Evolutionary conservation across 2,888 invertebrate genomes (phyloP).

Genomic region (Spilarctia lutea): DNA sequence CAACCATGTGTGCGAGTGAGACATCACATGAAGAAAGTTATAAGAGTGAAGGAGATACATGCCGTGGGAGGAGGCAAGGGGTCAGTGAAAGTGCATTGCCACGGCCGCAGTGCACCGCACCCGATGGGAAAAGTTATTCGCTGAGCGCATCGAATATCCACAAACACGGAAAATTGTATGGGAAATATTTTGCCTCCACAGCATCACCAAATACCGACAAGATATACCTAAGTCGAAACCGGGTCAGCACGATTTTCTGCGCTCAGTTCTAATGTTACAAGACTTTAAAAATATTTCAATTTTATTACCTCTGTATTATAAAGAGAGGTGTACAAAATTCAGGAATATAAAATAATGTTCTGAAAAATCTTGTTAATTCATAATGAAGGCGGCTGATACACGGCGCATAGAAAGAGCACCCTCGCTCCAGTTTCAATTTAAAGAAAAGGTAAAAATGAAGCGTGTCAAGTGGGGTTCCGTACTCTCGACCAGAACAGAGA

Average conservation of each 20-base stretch:
- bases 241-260: slow-evolving; percentile 18
- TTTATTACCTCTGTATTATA: slow-evolving; percentile 21
- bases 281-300: slow-evolving; percentile 20
- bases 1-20: slow-evolving; percentile 73
- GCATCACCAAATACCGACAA: slow-evolving; percentile 32
- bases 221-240: slow-evolving; percentile 10
- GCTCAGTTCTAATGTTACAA: slow-evolving; percentile 28
- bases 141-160: slow-evolving; percentile 70
- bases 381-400: slow-evolving; percentile 68
- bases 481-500: slow-evolving; percentile 70
- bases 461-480: slow-evolving; percentile 82
- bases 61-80: slow-evolving; percentile 82
- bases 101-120: slow-evolving; percentile 79
- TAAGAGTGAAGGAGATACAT: slow-evolving; percentile 72
- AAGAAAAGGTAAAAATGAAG: slow-evolving; percentile 82
- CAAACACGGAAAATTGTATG: slow-evolving; percentile 69
- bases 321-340: slow-evolving; percentile 20
- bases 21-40: slow-evolving; percentile 69
- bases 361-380: slow-evolving; percentile 65
- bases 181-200: slow-evolving; percentile 55
- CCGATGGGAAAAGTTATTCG: slow-evolving; percentile 83
- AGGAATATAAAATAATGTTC: slow-evolving; percentile 52
- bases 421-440: slow-evolving; percentile 78
- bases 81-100: slow-evolving; percentile 87
- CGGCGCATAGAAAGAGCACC: slow-evolving; percentile 65